A percentile compares a stretch with the other conserved stretches of the same genome.
Evolutionary conservation across 1,140 invertebrate species (phyloP).

Genomic region (Euura lappo): DNA sequence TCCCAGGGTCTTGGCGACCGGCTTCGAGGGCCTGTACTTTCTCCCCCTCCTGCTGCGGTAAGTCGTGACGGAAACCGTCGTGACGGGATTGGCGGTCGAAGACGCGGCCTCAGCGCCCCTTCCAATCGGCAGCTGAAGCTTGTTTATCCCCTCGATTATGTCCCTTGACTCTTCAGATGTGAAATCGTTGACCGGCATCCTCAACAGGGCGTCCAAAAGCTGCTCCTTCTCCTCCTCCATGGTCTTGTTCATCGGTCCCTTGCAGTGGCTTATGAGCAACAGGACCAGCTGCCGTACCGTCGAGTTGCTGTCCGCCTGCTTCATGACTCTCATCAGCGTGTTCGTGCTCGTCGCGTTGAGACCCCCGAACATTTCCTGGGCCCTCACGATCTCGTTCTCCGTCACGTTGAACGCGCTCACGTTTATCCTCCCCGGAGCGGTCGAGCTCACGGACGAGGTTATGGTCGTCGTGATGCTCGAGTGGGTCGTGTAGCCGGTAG

Average conservation of each 20-base stretch:
- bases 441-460: slow-evolving; percentile 40
- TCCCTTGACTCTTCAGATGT: slow-evolving; percentile 47
- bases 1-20: slow-evolving; percentile 24
- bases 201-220: slow-evolving; percentile 72
- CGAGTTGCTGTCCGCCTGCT: slow-evolving; percentile 77
- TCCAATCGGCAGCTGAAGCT: slow-evolving; percentile 42
- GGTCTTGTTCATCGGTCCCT: slow-evolving; percentile 67
- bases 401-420: slow-evolving; percentile 41
- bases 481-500: slow-evolving; percentile 39
- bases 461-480: slow-evolving; percentile 47
- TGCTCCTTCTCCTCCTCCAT: slow-evolving; percentile 70
- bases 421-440: slow-evolving; percentile 21
- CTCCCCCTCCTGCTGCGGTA: slow-evolving; percentile 49
- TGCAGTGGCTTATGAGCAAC: slow-evolving; percentile 77
- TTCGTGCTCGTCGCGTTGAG: slow-evolving; percentile 77
- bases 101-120: slow-evolving; percentile 3
- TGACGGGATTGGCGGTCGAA: slow-evolving; percentile 15
- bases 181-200: slow-evolving; percentile 61
- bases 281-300: slow-evolving; percentile 76
- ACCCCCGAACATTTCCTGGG: slow-evolving; percentile 75
- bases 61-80: slow-evolving; percentile 43
- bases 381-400: slow-evolving; percentile 66
- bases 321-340: slow-evolving; percentile 79
- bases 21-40: slow-evolving; percentile 42
- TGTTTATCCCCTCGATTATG: slow-evolving; percentile 48